Evolutionary conservation across 92 coral and sea anemone genomes (phyloP).

Genomic region (Siderastrea siderea): DNA sequence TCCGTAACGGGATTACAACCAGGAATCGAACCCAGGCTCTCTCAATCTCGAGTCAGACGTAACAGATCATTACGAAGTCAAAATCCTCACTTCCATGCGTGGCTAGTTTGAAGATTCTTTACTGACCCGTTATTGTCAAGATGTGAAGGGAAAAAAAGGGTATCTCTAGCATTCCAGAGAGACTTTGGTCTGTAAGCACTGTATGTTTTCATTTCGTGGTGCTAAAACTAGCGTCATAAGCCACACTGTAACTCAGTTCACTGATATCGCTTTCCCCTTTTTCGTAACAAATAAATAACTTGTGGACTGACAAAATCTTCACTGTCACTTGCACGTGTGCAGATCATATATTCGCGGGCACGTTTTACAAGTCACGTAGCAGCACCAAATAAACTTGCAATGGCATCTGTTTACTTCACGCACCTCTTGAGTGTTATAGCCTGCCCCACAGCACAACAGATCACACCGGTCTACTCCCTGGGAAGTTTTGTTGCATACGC

Average conservation of each 20-base stretch:
- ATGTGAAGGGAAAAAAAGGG: neutral
- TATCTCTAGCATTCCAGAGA: neutral
- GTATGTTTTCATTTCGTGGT: neutral
- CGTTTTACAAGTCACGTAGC: constrained; percentile 83
- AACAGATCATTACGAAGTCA: neutral
- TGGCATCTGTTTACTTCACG: constrained; percentile 83
- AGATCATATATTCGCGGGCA: constrained; percentile 82
- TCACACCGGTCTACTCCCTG: constrained; percentile 82
- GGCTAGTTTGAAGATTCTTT: neutral
- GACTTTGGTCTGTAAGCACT: neutral
- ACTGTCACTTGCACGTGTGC: constrained; percentile 79
- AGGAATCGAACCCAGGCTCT: neutral
- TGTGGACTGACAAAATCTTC: neutral
- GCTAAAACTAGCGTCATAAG: neutral
- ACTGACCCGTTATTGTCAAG: neutral
- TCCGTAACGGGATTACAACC: neutral
- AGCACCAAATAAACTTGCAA: constrained; percentile 93
- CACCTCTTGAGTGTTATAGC: constrained; percentile 88
- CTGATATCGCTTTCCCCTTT: neutral
- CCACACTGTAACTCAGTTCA: neutral
- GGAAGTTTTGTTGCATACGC: constrained; percentile 87
- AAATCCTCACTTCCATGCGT: neutral
- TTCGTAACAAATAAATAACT: constrained; percentile 29
- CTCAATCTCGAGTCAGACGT: neutral
- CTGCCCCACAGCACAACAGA: constrained; percentile 90